These are phyloP conservation scores for Proterorhinus semilunaris DNA, from an alignment of 2,113 vertebrate species.

Conservation along the genomic window DNA sequence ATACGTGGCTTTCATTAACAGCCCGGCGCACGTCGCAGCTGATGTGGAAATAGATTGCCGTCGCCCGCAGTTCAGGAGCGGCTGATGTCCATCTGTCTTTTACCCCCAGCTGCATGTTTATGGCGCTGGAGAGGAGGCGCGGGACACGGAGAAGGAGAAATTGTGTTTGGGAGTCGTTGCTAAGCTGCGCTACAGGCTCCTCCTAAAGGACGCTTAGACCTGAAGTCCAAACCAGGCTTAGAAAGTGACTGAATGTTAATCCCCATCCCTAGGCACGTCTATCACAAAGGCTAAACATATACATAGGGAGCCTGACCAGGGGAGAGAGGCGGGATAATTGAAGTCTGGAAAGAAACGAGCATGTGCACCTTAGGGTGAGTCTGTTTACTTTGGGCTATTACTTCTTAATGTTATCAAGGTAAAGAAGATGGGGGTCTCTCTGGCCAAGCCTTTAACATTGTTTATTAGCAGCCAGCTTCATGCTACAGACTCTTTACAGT, in stretches of 20 bases:
- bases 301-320: conserved; percentile 66
- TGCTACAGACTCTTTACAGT: conserved; percentile 33
- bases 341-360: conserved; percentile 71
- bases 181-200: conserved; percentile 65
- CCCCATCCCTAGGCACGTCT: conserved; percentile 71
- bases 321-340: conserved; percentile 75
- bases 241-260: conserved; percentile 66
- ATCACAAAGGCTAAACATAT: conserved; percentile 81
- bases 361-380: conserved; percentile 63
- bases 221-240: conserved; percentile 63
- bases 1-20: conserved; percentile 27
- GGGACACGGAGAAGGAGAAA: conserved; percentile 47
- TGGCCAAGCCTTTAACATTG: conserved; percentile 69
- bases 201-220: conserved; percentile 72
- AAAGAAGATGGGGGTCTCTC: conserved; percentile 67
- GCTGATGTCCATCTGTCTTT: conserved; percentile 68
- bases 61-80: conserved; percentile 62
- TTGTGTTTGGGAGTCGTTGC: conserved; percentile 49
- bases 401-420: conserved; percentile 72
- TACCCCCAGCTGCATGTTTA: conserved; percentile 56
- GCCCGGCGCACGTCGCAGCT: conserved; percentile 41
- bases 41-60: conserved; percentile 35
- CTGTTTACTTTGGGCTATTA: conserved; percentile 65
- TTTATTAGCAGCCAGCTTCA: conserved; percentile 60
- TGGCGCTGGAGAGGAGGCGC: conserved; percentile 36